Evolutionary conservation across 1,140 invertebrate genomes (phyloP).

Genomic region (Liolophura sinensis): DNA sequence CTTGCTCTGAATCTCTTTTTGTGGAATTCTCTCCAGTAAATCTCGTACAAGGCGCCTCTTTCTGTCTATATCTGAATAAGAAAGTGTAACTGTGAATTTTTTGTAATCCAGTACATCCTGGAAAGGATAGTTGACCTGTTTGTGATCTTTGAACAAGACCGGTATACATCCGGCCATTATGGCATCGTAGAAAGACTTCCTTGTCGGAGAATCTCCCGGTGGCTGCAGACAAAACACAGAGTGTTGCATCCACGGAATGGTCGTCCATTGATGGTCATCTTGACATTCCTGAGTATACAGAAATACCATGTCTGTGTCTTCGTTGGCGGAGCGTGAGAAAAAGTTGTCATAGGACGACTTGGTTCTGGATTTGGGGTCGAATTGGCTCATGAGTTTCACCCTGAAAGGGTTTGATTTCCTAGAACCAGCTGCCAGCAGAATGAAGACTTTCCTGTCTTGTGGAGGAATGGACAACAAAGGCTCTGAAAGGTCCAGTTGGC

Average conservation of each 20-base stretch:
- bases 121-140: constrained; percentile 30
- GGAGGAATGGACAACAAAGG: not conserved
- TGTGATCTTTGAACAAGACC: constrained; percentile 27
- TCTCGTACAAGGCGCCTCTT: constrained; percentile 16
- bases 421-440: constrained; percentile 12
- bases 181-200: constrained; percentile 44
- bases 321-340: constrained; percentile 6
- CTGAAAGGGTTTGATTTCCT: constrained; percentile 19
- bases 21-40: constrained; percentile 23
- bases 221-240: constrained; percentile 43
- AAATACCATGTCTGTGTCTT: constrained; percentile 18
- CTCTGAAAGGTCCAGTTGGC: not conserved
- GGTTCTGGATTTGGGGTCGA: constrained; percentile 16
- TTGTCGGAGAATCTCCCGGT: constrained; percentile 41
- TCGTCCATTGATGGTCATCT: constrained; percentile 14
- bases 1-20: constrained; percentile 13
- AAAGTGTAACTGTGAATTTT: constrained; percentile 30
- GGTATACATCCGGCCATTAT: constrained; percentile 43
- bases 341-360: constrained; percentile 8
- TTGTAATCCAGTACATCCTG: constrained; percentile 23
- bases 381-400: constrained; percentile 29
- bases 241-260: constrained; percentile 38
- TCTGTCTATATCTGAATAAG: constrained; percentile 3
- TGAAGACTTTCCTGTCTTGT: constrained; percentile 23
- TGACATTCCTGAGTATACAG: constrained; percentile 32